Conservation (phyloP, 1,140 invertebrate species). For the Hyles euphorbiae region DNA sequence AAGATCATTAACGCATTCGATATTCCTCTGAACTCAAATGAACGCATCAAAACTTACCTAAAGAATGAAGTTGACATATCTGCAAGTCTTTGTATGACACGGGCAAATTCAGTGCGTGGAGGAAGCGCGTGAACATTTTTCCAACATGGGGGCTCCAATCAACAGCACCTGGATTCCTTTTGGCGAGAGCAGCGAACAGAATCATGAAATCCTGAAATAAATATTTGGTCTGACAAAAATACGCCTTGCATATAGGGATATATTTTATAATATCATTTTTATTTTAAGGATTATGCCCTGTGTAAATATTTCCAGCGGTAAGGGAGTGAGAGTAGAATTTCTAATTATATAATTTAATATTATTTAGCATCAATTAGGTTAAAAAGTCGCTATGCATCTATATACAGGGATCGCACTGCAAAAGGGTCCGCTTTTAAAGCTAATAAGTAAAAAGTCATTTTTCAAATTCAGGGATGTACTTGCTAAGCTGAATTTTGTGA, state of each 20-base stretch:
- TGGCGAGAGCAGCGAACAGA: slow-evolving; percentile 84
- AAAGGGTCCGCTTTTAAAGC: too few species aligned
- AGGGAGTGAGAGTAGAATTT: too few species aligned
- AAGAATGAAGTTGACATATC: slow-evolving; percentile 34
- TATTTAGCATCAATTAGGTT: too few species aligned
- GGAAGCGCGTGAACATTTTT: slow-evolving; percentile 87
- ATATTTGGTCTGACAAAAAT: slow-evolving; percentile 3
- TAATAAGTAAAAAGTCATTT: too few species aligned
- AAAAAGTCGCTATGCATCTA: too few species aligned
- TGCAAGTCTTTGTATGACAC: slow-evolving; percentile 82
- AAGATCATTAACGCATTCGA: too few species aligned
- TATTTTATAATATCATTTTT: background rate
- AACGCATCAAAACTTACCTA: slow-evolving; percentile 34
- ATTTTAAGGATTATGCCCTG: background rate
- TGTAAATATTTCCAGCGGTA: too few species aligned
- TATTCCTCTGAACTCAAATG: background rate
- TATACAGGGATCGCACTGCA: too few species aligned
- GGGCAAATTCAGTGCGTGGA: slow-evolving; percentile 86
- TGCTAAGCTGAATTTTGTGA: too few species aligned
- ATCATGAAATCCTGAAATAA: slow-evolving; percentile 79
- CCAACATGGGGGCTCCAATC: slow-evolving; percentile 91
- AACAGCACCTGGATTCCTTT: slow-evolving; percentile 87
- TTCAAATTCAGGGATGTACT: too few species aligned
- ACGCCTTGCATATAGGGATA: background rate
- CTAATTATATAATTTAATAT: too few species aligned